Base-by-base conservation (phyloP, 2,797 vertebrate species). In the Rallus crepitans region DNA sequence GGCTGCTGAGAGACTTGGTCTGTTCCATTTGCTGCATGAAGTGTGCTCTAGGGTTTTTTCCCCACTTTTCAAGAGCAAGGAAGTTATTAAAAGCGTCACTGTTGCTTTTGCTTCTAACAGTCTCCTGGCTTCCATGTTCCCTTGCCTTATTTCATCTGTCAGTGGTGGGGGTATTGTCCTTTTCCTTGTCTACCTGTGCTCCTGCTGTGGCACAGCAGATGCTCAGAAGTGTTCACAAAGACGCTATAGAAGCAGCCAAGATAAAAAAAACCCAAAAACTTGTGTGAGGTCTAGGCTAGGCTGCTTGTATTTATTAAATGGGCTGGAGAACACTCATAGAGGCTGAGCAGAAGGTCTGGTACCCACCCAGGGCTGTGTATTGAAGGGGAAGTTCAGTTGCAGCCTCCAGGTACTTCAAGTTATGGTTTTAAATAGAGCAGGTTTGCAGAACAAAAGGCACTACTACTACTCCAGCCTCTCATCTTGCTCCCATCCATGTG, bases 21-120 rank as follows among this genome's bases (percentile, higher is more conserved):
- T 90, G 55, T 82, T 94, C 70, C 23, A 8, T 63, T 81, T 2
- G 7, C 79, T 88, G 91, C 65, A 53, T 87, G 83, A 70, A 56
- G 18, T 11, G 55, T 59, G 52, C 39, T 84, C 66, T 56, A 11
- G 42, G 42, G 28, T 66, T 88, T 55, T 76, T 76, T 45, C 57
- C 47, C 91, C 19, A 45, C 42, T 45, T 45, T 45, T 37, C 3
- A 28, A 39, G 37, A 86, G 73, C 55, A 45, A 16, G 70, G 45
- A 27, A 48, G 21, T 75, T 81, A 11, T 27, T 72, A 14, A 23
- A 84, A 71, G 27, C 37, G 30, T 87, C 52, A 45, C 72, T 23
- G 7, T 69, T 89, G 69, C 55, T 93, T 91, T 93, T 91, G 40
- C 63, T 23, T 82, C 42, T 37, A 12, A 12, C 18, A 52, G 59